Percentiles rank a stretch among this genome's conserved stretches.
phyloP scores from a whole-genome alignment of 2,113 vertebrate species.

The Phyllopteryx taeniolatus region DNA sequence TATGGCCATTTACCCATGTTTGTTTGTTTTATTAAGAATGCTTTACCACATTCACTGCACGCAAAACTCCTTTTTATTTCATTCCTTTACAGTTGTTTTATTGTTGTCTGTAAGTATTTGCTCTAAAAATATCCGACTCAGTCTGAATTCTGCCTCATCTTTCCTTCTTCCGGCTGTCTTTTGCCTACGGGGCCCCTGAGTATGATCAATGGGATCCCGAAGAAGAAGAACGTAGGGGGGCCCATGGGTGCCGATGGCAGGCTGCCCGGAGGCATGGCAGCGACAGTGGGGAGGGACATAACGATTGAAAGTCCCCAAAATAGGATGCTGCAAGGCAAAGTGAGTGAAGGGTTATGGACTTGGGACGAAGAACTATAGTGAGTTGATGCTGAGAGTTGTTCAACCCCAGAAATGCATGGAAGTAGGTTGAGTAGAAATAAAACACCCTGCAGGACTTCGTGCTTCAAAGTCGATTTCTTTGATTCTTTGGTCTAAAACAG shows the following conservation, averaged over 20 bases:
- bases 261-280: conserved; percentile 36
- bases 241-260: conserved; percentile 47
- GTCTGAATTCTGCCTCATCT: conserved; percentile 3
- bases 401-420: no score
- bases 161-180: conserved; percentile 7
- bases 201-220: conserved; percentile 55
- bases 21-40: neutral
- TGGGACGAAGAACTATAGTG: neutral
- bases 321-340: conserved; percentile 27
- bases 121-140: neutral
- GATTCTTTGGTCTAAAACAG: conserved; percentile 17
- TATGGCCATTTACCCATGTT: neutral
- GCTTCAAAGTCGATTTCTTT: neutral
- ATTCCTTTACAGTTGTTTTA: neutral
- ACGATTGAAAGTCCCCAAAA: conserved; percentile 46
- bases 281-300: conserved; percentile 13
- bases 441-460: neutral
- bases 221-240: conserved; percentile 35
- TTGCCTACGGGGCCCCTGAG: conserved; percentile 17
- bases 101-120: neutral
- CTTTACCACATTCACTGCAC: neutral
- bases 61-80: neutral
- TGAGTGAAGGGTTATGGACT: conserved; percentile 2
- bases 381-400: neutral
- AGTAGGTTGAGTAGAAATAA: neutral